Percentiles rank a stretch among this genome's conserved stretches.
These are phyloP conservation scores for Panurus biarmicus DNA, from an alignment of 2,113 vertebrate species.

Conservation along the genomic window DNA sequence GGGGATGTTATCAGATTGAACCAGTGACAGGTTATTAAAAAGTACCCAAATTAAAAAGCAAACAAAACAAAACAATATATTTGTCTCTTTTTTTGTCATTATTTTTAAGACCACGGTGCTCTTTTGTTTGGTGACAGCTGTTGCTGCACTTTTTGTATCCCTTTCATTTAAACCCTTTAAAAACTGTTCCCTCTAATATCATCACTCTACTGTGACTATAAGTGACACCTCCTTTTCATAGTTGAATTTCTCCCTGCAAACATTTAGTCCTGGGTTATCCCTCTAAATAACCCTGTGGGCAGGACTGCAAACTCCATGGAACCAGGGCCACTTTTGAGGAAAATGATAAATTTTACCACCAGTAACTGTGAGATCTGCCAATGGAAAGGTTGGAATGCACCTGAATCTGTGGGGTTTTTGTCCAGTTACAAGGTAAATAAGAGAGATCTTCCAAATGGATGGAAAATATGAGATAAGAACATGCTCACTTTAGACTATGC, in stretches of 20 bases:
- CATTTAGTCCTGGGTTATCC: not conserved
- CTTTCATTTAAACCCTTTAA: not conserved
- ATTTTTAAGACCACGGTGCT: not conserved
- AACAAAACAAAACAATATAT: fast-evolving
- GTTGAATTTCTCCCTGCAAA: not conserved
- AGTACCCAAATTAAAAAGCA: not conserved
- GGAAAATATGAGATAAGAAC: not conserved
- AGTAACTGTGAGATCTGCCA: not conserved
- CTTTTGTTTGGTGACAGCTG: not conserved
- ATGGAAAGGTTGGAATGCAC: not conserved
- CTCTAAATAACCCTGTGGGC: not conserved
- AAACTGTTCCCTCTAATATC: not conserved
- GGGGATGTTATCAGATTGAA: not conserved
- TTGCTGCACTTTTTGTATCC: not conserved
- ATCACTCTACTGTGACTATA: fast-evolving
- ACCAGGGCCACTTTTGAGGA: not conserved
- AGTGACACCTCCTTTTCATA: not conserved
- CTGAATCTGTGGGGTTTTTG: not conserved
- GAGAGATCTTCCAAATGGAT: not conserved
- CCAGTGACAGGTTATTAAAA: not conserved
- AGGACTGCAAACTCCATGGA: not conserved
- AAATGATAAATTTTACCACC: not conserved
- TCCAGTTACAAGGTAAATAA: not conserved
- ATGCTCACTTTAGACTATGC: not conserved
- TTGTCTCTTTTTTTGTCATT: fast-evolving